Base-by-base conservation (phyloP, 2,888 invertebrate species). In the Hirtodrosophila cameraria region DNA sequence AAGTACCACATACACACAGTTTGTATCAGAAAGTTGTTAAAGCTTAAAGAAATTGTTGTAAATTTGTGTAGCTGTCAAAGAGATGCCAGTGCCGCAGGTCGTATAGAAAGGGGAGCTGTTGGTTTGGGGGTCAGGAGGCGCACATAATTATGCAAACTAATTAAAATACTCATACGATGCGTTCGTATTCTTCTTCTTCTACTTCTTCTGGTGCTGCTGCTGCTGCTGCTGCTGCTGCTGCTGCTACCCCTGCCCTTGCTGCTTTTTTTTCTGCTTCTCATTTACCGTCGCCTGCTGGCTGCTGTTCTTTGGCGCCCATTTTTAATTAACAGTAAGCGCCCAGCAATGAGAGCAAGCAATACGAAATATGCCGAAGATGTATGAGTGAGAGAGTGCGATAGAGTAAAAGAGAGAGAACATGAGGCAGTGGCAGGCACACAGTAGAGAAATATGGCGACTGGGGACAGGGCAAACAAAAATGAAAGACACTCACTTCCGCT, bases 401-500 rank as follows among this genome's bases (percentile, higher is more conserved):
- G 25, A 16, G n/a, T 12, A 12, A 18, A 12, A n/a, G 8, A n/a
- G 25, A 15, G 5, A 9, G 12, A n/a, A n/a, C n/a, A n/a, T n/a
- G n/a, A 12, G 28, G 30, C 11, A n/a, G 27, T 0, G 20, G 5
- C 38, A 16, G 52, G 16, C 5, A 7, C 12, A 15, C 12, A 15
- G 16, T 11, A 27, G 42, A 38, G 15, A 54, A 48, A 49, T 66
- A 36, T 42, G 66, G 35, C 42, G 36, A 52, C 70, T 55, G 55
- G 69, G 58, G 63, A 60, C 73, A 52, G 70, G 63, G 65, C 65
- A 86, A 84, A 86, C 87, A 74, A 84, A 86, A 82, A 81, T 82
- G 85, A 82, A 82, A 82, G 82, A 82, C 82, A 82, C 82, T 87
- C 87, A 75, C 85, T 85, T 82, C 82, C 86, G 82, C 82, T 87